Evolutionary conservation across 2,888 invertebrate genomes (phyloP), one percentile per base, ranked within the genome.

Genomic region (Acronicta aceris): DNA sequence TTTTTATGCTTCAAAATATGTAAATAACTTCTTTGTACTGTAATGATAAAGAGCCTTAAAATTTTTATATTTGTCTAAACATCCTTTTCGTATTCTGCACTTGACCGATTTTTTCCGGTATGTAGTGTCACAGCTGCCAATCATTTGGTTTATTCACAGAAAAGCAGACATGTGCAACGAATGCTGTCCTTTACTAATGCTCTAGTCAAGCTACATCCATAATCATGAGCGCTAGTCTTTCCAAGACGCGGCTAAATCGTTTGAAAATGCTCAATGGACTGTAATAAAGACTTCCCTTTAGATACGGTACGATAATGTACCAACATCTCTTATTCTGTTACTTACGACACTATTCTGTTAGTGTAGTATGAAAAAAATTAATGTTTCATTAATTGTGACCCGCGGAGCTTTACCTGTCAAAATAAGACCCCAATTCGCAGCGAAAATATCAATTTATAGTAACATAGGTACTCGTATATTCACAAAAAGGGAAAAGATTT

Each of bases 241-340:
- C 61, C 49, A 36, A 59, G 59, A 48, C 50, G 53, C 57, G 58
- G 66, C 49, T 63, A 76, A 75, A 75, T 76, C 76, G 76, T 70
- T 76, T 76, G 71, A 65, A 49, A 71, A 55, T 65, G 58, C 33
- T 71, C 64, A 75, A 74, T 64, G 68, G 59, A 33, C 64, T 55
- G 72, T 71, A 57, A 68, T 71, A 75, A 74, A 75, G 49, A 71
- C 52, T 56, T 66, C 38, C 51, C 58, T 60, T 58, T 59, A 58
- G 72, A 59, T 56, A 59, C 64, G 59, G 65, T 67, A 61, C 58
- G 43, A 59, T 56, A 59, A 54, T 67, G 49, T 54, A 51, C 47
- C 50, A 41, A 47, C 46, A 61, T 52, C 53, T 63, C 59, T 67
- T 61, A 17, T 59, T 55, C 46, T 57, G 53, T 59, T 51, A 42